Conservation (phyloP, 2,113 vertebrate species). For the Oryzias woworae region DNA sequence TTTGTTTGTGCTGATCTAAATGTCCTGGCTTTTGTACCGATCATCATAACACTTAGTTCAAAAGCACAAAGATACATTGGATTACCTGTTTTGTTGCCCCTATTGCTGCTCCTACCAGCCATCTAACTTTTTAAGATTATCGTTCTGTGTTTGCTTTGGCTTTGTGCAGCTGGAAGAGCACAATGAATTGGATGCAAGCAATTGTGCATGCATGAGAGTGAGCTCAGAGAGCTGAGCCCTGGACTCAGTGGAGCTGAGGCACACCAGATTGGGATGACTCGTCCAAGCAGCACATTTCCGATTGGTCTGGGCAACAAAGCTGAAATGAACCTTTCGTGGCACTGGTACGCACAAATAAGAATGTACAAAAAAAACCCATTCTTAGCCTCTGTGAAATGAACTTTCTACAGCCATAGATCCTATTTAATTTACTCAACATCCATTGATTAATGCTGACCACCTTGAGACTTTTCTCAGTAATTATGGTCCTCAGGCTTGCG, state of each 20-base stretch:
- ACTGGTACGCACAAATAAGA: constrained; percentile 18
- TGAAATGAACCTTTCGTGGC: constrained; percentile 55
- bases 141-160: constrained; percentile 49
- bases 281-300: constrained; percentile 54
- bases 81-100: constrained; percentile 35
- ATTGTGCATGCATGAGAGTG: constrained; percentile 59
- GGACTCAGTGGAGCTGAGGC: constrained; percentile 53
- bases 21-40: too few species aligned
- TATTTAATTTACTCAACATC: constrained; percentile 46
- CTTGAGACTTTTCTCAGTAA: constrained; percentile 50
- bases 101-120: constrained; percentile 35
- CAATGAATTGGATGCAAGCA: constrained; percentile 57
- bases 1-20: too few species aligned
- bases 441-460: constrained; percentile 54
- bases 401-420: constrained; percentile 43
- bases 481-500: constrained; percentile 47
- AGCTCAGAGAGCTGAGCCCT: constrained; percentile 41
- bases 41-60: background rate
- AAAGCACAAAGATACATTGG: constrained; percentile 31
- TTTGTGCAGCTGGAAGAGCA: constrained; percentile 56
- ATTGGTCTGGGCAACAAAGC: constrained; percentile 58
- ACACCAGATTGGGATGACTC: constrained; percentile 51
- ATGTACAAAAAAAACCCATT: background rate
- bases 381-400: constrained; percentile 19
- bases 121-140: constrained; percentile 43